These are phyloP conservation scores for Heptranchias perlo DNA, from an alignment of 2,113 vertebrate species.

Conservation along the genomic window DNA sequence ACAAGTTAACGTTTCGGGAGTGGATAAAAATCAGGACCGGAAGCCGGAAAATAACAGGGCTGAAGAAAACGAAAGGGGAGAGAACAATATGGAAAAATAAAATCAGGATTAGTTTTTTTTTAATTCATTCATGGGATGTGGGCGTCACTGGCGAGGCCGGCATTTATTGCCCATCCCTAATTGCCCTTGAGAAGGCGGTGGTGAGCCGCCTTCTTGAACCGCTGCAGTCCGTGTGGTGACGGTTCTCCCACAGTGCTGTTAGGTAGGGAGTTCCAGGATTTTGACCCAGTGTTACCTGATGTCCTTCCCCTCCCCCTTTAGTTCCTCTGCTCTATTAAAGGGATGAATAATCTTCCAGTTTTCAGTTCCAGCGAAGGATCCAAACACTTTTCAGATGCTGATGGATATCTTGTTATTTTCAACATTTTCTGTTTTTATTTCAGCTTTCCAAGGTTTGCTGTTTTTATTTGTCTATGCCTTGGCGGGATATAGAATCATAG, in stretches of 20 bases:
- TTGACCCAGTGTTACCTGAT: too few relatives aligned
- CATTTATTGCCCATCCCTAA: too few relatives aligned
- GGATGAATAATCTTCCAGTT: background rate
- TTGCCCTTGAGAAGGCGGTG: too few relatives aligned
- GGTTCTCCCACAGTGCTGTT: too few relatives aligned
- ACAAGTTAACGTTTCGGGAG: background rate
- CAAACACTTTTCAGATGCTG: background rate
- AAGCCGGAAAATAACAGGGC: background rate
- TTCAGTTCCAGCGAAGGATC: background rate
- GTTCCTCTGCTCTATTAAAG: background rate
- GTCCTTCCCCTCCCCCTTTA: background rate
- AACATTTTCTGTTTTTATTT: background rate
- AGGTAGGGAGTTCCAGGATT: too few relatives aligned
- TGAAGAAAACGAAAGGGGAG: background rate
- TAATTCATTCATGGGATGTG: too few relatives aligned
- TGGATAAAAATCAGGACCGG: background rate
- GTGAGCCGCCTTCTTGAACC: too few relatives aligned
- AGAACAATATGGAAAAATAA: background rate
- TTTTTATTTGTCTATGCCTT: too few relatives aligned
- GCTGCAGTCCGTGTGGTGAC: too few relatives aligned
- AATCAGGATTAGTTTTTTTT: background rate
- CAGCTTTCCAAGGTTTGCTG: too few relatives aligned
- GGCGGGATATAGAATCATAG: too few relatives aligned
- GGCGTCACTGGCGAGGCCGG: too few relatives aligned
- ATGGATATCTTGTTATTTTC: background rate